These are phyloP conservation scores for Limosa lapponica DNA, from an alignment of 2,797 vertebrate species.

Conservation along the genomic window DNA sequence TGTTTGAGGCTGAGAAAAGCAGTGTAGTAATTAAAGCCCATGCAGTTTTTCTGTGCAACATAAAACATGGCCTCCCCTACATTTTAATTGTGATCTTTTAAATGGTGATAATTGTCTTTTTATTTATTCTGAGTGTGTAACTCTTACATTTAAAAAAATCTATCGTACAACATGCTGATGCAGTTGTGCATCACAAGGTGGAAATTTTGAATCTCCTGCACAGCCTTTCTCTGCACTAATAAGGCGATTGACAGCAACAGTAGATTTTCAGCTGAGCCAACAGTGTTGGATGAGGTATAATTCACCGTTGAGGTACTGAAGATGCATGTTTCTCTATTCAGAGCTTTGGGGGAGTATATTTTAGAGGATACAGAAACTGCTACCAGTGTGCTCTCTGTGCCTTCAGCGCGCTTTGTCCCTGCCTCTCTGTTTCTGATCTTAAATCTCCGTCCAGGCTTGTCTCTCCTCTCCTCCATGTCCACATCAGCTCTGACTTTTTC, in stretches of 20 bases:
- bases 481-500: neutral
- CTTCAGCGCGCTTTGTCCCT: neutral
- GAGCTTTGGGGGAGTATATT: neutral
- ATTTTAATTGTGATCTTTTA: neutral
- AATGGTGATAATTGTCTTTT: neutral
- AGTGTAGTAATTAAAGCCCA: neutral
- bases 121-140: neutral
- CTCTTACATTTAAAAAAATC: neutral
- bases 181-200: neutral
- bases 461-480: neutral
- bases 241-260: neutral
- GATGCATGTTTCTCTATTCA: neutral
- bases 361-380: neutral
- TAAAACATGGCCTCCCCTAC: neutral
- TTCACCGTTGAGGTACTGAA: neutral
- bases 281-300: neutral
- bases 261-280: neutral
- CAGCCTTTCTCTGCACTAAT: neutral
- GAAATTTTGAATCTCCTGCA: neutral
- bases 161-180: neutral
- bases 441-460: neutral
- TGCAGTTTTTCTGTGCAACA: neutral
- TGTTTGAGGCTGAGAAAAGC: neutral
- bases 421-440: neutral
- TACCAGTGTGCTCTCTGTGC: rapidly evolving